phyloP scores from a whole-genome alignment of 2,888 invertebrate genomes.

The Plagodis dolabraria region DNA sequence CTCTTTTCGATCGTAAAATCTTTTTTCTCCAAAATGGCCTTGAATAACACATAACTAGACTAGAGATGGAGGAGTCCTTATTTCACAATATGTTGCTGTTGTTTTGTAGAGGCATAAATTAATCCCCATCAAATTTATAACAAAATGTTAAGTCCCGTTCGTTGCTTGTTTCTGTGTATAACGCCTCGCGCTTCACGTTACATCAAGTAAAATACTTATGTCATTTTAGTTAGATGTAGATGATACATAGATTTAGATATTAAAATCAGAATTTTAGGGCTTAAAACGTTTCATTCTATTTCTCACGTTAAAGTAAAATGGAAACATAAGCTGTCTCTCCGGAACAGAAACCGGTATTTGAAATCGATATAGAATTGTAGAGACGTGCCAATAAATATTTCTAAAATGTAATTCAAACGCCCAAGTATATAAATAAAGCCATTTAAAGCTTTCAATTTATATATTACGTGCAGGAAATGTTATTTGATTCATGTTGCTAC shows the following conservation, averaged over 20 bases:
- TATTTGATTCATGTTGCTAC: background rate
- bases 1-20: slow-evolving; percentile 57
- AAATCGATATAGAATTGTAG: slow-evolving; percentile 24
- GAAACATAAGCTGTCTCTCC: slow-evolving; percentile 26
- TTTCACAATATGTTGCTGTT: slow-evolving; percentile 52
- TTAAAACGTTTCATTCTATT: slow-evolving; percentile 25
- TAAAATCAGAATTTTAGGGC: too few relatives aligned
- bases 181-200: too few relatives aligned
- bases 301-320: slow-evolving; percentile 29
- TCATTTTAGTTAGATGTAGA: slow-evolving; percentile 42
- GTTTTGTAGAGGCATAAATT: slow-evolving; percentile 43
- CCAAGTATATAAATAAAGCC: slow-evolving; percentile 17
- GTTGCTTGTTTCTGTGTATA: slow-evolving; percentile 43
- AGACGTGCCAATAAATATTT: slow-evolving; percentile 15
- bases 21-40: slow-evolving; percentile 55
- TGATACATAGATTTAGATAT: slow-evolving; percentile 38
- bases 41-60: slow-evolving; percentile 58
- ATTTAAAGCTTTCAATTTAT: slow-evolving; percentile 16
- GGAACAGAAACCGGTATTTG: slow-evolving; percentile 23
- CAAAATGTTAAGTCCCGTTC: slow-evolving; percentile 40
- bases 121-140: slow-evolving; percentile 38
- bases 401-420: slow-evolving; percentile 12
- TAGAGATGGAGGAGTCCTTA: slow-evolving; percentile 53
- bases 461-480: slow-evolving; percentile 8
- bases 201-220: slow-evolving; percentile 43